These are phyloP conservation scores for Plagodis dolabraria DNA, from an alignment of 2,888 invertebrate species.

Conservation along the genomic window DNA sequence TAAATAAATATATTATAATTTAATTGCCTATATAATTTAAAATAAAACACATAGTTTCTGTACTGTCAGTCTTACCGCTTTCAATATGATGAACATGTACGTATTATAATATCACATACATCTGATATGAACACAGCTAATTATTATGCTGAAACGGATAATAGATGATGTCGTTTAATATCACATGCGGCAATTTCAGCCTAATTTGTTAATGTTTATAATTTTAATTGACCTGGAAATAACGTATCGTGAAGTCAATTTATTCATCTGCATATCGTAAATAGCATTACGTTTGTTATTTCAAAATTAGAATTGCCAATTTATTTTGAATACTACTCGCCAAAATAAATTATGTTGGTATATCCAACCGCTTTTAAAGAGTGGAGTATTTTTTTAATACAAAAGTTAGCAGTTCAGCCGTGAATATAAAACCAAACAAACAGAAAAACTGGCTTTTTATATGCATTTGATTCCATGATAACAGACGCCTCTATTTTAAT, in stretches of 20 bases:
- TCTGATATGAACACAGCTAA: constrained; percentile 8
- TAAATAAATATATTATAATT: no score
- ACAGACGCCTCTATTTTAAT: no score
- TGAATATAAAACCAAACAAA: no score
- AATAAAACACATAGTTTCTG: not conserved
- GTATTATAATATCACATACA: constrained; percentile 1
- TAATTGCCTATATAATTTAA: no score
- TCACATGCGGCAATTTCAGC: constrained; percentile 12
- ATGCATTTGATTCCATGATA: no score
- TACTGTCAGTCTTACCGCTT: not conserved
- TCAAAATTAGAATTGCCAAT: no score
- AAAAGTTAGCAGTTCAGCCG: no score
- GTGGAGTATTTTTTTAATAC: no score
- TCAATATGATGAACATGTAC: constrained; percentile 8
- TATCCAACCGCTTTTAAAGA: no score
- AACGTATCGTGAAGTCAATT: not conserved
- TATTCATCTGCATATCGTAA: not conserved
- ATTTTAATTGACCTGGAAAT: constrained; percentile 7
- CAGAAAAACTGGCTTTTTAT: no score
- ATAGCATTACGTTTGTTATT: not conserved
- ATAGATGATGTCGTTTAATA: constrained; percentile 22
- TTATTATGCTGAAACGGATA: constrained; percentile 24
- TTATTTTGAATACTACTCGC: no score
- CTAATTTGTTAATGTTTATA: constrained; percentile 16
- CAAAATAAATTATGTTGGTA: no score